phyloP scores from a whole-genome alignment of 2,113 vertebrate genomes.

The Leptosomus discolor region DNA sequence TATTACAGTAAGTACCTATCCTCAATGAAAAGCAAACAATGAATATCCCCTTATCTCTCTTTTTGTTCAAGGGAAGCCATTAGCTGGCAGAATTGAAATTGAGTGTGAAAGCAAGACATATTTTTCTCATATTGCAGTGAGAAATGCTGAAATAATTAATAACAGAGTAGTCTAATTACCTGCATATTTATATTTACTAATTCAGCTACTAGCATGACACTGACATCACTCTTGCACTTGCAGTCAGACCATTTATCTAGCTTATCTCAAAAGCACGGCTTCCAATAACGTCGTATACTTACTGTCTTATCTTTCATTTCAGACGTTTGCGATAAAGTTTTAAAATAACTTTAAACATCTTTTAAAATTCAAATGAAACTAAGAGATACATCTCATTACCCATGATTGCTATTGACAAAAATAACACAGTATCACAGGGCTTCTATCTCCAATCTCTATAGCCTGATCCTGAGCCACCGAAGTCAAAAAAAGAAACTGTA shows the following conservation, averaged over 20 bases:
- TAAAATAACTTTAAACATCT: constrained; percentile 39
- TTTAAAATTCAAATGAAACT: constrained; percentile 51
- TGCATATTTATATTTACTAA: neutral
- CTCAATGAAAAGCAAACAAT: neutral
- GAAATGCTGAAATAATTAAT: neutral
- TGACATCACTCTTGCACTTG: neutral
- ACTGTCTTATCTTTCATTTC: neutral
- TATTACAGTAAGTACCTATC: neutral
- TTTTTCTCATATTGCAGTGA: neutral
- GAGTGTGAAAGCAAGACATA: neutral
- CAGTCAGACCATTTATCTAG: neutral
- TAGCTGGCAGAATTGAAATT: neutral
- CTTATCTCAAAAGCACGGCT: neutral
- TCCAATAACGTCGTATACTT: neutral
- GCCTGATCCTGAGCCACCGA: neutral
- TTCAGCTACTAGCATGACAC: neutral
- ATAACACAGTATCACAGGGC: neutral
- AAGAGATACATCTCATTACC: constrained; percentile 59
- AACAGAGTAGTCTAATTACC: neutral
- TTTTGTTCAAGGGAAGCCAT: neutral
- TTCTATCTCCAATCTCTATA: neutral
- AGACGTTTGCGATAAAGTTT: constrained; percentile 2
- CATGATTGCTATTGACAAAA: constrained; percentile 22
- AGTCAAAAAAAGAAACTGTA: neutral
- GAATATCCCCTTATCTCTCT: neutral